A percentile compares a stretch with the other conserved stretches of the same genome.
Conservation (phyloP, 2,888 invertebrate genomes). For the Chrysomela aeneicollis region DNA sequence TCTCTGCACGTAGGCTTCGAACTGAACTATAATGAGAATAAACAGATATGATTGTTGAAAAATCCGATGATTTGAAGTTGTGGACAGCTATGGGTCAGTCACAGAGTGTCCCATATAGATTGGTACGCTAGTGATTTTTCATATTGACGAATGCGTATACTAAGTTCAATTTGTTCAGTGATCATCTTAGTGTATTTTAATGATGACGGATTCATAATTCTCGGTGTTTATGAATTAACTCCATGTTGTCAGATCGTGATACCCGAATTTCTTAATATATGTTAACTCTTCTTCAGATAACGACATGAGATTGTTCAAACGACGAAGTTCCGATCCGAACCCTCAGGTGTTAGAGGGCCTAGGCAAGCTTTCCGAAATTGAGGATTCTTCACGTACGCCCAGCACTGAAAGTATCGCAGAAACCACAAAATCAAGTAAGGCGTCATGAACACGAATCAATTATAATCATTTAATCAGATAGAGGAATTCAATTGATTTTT, state of each 20-base stretch:
- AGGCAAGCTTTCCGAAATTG: constrained; percentile 58
- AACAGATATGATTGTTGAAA: constrained; percentile 26
- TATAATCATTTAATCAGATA: too few species aligned
- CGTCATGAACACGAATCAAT: background rate
- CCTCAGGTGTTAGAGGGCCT: constrained; percentile 66
- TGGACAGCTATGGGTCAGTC: background rate
- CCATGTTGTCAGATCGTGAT: background rate
- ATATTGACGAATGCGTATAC: too few species aligned
- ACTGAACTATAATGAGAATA: constrained; percentile 33
- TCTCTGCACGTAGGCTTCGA: constrained; percentile 37
- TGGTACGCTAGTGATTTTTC: background rate
- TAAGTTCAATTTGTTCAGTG: constrained; percentile 1
- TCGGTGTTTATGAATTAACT: background rate
- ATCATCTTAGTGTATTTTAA: background rate
- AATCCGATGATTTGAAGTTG: constrained; percentile 20
- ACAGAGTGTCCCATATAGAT: background rate
- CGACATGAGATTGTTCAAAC: constrained; percentile 65
- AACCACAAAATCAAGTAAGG: constrained; percentile 45
- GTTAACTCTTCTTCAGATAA: constrained; percentile 26
- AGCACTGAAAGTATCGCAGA: constrained; percentile 39
- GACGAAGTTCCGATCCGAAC: constrained; percentile 65
- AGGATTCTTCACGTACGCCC: constrained; percentile 34
- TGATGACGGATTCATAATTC: background rate
- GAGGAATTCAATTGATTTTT: too few species aligned
- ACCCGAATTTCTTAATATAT: background rate